Evolutionary conservation across 2,888 invertebrate species (phyloP).

Genomic region (Drosophila pseudotakahashii): DNA sequence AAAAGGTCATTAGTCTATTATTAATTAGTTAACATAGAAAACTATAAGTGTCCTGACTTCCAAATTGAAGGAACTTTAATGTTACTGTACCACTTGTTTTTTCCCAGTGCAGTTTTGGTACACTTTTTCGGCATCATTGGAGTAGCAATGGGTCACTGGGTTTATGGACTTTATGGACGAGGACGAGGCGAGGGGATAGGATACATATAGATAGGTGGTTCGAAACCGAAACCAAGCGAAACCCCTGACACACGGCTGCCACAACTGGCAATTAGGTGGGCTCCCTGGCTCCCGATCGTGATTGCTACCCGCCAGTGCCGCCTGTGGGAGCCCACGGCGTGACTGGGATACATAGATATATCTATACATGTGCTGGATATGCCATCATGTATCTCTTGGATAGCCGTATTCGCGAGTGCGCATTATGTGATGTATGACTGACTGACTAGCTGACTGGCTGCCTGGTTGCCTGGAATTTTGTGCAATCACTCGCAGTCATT

Average conservation of each 20-base stretch:
- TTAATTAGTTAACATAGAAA: too few relatives aligned
- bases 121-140: slow-evolving; percentile 15
- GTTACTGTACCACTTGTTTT: neutral
- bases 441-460: slow-evolving; percentile 25
- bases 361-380: slow-evolving; percentile 4
- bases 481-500: slow-evolving; percentile 71
- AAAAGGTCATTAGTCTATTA: too few relatives aligned
- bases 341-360: slow-evolving; percentile 18
- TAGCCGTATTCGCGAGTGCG: slow-evolving; percentile 18
- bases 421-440: slow-evolving; percentile 41
- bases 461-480: slow-evolving; percentile 56
- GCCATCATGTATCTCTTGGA: slow-evolving; percentile 14
- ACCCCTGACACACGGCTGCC: slow-evolving; percentile 22
- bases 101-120: slow-evolving; percentile 5
- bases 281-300: slow-evolving; percentile 35
- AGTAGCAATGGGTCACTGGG: slow-evolving; percentile 5
- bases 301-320: slow-evolving; percentile 56
- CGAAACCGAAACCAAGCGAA: slow-evolving; percentile 1
- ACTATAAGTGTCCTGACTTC: too few relatives aligned
- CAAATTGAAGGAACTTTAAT: too few relatives aligned
- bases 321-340: slow-evolving; percentile 39
- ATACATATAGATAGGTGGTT: neutral
- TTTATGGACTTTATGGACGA: neutral
- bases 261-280: slow-evolving; percentile 26
- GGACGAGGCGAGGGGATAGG: neutral